These are phyloP conservation scores for Sinella curviseta DNA, from an alignment of 1,140 invertebrate species.

Conservation along the genomic window DNA sequence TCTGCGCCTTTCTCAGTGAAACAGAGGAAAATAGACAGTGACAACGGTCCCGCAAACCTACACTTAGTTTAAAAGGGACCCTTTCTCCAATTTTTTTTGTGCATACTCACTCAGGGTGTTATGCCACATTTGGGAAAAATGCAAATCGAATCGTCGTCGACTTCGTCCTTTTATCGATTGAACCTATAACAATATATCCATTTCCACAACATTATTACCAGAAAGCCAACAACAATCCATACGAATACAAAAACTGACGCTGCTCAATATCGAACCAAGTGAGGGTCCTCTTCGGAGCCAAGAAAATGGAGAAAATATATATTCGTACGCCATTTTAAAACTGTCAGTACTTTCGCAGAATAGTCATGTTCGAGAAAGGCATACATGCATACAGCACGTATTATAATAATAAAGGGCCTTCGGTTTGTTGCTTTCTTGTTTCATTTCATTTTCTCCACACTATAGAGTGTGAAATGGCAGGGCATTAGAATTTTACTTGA, in stretches of 20 bases:
- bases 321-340: neutral
- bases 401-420: too few species aligned
- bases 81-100: neutral
- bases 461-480: neutral
- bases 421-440: too few species aligned
- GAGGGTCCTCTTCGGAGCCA: neutral
- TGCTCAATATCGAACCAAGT: too few species aligned
- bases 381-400: neutral
- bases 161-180: slow-evolving; percentile 24
- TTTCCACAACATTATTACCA: too few species aligned
- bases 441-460: too few species aligned
- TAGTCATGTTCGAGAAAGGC: neutral
- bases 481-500: neutral
- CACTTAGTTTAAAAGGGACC: too few species aligned
- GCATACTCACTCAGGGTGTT: neutral
- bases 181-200: neutral
- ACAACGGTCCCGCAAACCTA: too few species aligned
- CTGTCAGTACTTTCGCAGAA: too few species aligned
- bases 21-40: neutral
- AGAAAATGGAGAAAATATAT: neutral
- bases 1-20: neutral
- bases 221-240: neutral
- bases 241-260: neutral
- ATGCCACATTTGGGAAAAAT: neutral
- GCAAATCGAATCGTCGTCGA: slow-evolving; percentile 13